Percentiles rank a stretch among this genome's conserved stretches.
These are phyloP conservation scores for Petrosia ficiformis DNA, from an alignment of 37 sponge, comb jelly and placozoan species.

Conservation along the genomic window DNA sequence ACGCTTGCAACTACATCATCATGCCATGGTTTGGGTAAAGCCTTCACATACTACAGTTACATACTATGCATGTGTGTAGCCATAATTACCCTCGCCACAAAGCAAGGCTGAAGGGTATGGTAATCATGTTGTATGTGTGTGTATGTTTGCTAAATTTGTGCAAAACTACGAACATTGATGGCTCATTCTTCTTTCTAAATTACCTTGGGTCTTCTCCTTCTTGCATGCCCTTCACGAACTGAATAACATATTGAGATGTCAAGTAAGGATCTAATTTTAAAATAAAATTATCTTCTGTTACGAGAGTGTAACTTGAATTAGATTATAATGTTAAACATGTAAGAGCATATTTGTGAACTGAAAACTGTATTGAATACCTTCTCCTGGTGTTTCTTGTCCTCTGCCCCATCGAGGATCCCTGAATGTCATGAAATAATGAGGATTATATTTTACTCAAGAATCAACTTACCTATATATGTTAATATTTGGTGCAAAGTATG, in stretches of 20 bases:
- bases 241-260: constrained; percentile 54
- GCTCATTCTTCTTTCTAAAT: background rate
- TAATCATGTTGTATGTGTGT: too few species aligned
- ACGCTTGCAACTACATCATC: too few species aligned
- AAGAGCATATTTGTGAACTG: too few species aligned
- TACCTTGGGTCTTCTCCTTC: constrained; percentile 60
- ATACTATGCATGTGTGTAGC: too few species aligned
- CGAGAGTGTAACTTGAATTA: too few species aligned
- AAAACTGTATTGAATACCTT: constrained; percentile 42
- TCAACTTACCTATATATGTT: constrained; percentile 62
- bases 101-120: background rate
- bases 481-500: constrained; percentile 86
- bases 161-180: too few species aligned
- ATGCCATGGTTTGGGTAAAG: too few species aligned
- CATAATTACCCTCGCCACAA: background rate
- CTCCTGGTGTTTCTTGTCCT: constrained; percentile 85
- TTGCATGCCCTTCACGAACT: constrained; percentile 77
- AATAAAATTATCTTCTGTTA: background rate
- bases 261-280: constrained; percentile 87
- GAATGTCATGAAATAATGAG: background rate
- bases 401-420: constrained; percentile 87
- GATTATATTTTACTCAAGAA: background rate
- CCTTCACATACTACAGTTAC: too few species aligned
- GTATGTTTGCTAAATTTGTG: background rate
- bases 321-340: too few species aligned